phyloP scores from a whole-genome alignment of 2,113 vertebrate genomes.

The Junco hyemalis region DNA sequence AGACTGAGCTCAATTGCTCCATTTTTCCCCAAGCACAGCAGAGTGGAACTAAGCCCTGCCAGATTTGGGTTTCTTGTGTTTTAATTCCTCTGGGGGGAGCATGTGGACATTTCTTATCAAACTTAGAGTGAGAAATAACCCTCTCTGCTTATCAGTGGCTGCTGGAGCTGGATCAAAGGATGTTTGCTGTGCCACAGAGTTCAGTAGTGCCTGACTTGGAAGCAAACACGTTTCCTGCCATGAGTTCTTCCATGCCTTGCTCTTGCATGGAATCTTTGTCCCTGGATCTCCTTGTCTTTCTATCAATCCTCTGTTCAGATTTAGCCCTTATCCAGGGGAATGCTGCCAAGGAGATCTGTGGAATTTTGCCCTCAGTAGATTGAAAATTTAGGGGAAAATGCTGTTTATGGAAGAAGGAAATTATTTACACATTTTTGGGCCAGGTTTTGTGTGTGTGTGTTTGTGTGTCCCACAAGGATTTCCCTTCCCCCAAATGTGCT shows the following conservation, averaged over 20 bases:
- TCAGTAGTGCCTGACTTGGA: background rate
- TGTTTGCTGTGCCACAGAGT: background rate
- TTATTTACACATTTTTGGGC: background rate
- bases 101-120: conserved; percentile 21
- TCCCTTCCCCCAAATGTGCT: background rate
- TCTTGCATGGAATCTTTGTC: background rate
- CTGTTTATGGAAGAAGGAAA: background rate
- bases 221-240: background rate
- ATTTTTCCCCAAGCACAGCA: background rate
- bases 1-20: background rate
- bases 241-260: background rate
- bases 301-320: background rate
- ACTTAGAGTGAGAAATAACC: background rate
- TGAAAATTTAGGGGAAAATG: background rate
- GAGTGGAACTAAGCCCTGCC: background rate
- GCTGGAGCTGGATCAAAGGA: background rate
- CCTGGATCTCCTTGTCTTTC: background rate
- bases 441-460: background rate
- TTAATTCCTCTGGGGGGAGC: conserved; percentile 35
- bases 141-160: background rate
- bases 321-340: background rate
- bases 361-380: background rate
- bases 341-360: background rate
- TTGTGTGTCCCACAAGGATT: background rate
- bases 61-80: conserved; percentile 4